phyloP scores from a whole-genome alignment of 2,888 invertebrate genomes.

The Flabesymbios commensalis region DNA sequence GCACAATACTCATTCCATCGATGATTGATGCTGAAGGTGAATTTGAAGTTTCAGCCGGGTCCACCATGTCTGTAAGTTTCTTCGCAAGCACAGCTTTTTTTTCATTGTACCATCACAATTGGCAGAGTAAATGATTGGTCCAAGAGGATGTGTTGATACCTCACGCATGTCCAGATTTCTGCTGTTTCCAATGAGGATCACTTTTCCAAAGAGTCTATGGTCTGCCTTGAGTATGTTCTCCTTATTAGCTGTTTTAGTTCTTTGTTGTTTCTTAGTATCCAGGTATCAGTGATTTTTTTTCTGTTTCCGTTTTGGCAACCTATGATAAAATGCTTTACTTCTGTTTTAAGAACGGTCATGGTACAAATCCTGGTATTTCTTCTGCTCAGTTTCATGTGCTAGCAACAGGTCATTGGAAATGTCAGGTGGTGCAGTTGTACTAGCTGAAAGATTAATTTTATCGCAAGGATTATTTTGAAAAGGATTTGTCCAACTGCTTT shows the following conservation, averaged over 20 bases:
- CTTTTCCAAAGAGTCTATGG: background rate
- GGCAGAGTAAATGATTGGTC: conserved; percentile 26
- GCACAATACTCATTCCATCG: conserved; percentile 27
- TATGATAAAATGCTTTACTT: background rate
- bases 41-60: conserved; percentile 14
- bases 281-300: background rate
- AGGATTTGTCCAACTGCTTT: background rate
- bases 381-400: background rate
- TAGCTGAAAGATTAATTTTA: background rate
- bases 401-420: background rate
- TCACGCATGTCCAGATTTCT: conserved; percentile 7
- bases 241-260: background rate
- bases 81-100: conserved; percentile 18
- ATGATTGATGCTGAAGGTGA: conserved; percentile 13
- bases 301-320: background rate
- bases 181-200: background rate
- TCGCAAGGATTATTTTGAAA: background rate
- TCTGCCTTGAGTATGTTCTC: background rate
- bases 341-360: background rate
- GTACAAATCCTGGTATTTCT: background rate
- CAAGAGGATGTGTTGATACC: conserved; percentile 23
- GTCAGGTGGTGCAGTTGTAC: background rate
- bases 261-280: background rate
- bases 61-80: conserved; percentile 15
- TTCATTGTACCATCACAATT: conserved; percentile 21